Evolutionary conservation across 2,113 vertebrate genomes (phyloP), one percentile per base, ranked within the genome.

Genomic region (Hemicordylus capensis): DNA sequence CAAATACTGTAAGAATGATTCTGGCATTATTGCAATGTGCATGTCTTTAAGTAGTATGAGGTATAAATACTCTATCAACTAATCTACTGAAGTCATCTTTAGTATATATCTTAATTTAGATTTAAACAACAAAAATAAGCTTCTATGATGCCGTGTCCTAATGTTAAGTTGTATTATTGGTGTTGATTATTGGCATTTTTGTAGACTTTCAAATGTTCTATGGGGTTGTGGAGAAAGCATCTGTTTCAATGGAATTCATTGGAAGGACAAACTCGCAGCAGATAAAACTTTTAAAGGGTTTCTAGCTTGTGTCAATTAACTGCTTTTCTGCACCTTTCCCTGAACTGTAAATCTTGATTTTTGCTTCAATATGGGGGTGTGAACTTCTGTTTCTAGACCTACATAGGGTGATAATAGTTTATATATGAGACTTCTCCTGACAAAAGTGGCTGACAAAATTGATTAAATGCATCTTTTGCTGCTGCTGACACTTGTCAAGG

Each of bases 371-470:
- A 80, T 2, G n/a, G n/a, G 6, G 70, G 70, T 77, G 70, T 69
- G 66, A 80, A 66, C 90, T 93, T 94, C 86, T 92, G 46, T 93
- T 93, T 94, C 84, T 79, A 67, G 51, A 87, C 72, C 12, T 84
- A 48, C 87, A 92, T 73, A 31, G 48, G 64, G 70, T 67, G 87
- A 80, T 94, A 91, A 79, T 61, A 90, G 75, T 87, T 63, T 70
- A 10, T 83, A 10, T 4, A 1, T 85, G 76, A 87, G 88, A 72
- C 76, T 94, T 85, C 77, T 87, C 91, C 88, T 85, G 69, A 80
- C 92, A 85, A 91, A 6, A 4, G 85, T 92, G 90, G 91, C 85
- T 83, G 91, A 87, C 87, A 77, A 91, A 93, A 93, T 94, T 86
- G 89, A 92, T 95, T 95, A 94, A 79, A 81, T 51, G 17, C 86